Base-by-base conservation (phyloP, 2,113 vertebrate species). In the Dasyprocta punctata region DNA sequence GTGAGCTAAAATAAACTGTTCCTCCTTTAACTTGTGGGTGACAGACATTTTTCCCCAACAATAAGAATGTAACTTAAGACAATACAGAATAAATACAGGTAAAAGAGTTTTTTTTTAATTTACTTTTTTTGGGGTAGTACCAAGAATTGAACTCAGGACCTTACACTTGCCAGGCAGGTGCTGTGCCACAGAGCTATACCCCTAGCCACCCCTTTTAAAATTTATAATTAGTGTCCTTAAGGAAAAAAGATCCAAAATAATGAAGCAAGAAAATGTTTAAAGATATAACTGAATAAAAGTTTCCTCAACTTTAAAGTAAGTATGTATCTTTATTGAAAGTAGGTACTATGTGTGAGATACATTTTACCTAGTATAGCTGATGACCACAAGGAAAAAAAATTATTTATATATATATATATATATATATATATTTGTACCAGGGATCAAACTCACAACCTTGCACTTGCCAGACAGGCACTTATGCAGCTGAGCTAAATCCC, bases 161-260 rank as follows among this genome's bases (percentile, higher is more conserved):
- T 54, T 54, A 13, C 12, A 13, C 52, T 54, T 54, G 14, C 52
- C 14, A 54, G 52, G 14, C 52, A 54, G 52, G 52, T 54, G 14
- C 52, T 54, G 52, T 54, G 13, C 52, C 52, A 54, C 52, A 16
- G 52, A 54, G 12, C 14, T 54, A 16, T 54, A 54, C 52, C 52
- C 52, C 12, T 54, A 54, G 52, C 1, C 4, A n/a, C 52, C 52
- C 52, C 52, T 16, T 54, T 14, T 41, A 14, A 61, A 94, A 61
- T 30, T 67, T 93, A 28, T 22, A 33, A 89, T 20, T 89, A 16
- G 7, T 58, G 9, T 12, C 19, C 44, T 8, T 49, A 49, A 65
- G 56, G 12, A 93, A 92, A 93, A 92, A 87, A 88, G 41, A 73
- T 41, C 2, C 54, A 80, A 85, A 94, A 67, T 87, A 63, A 73